Evolutionary conservation across 2,113 vertebrate genomes (phyloP), one percentile per base, ranked within the genome.

Genomic region (Bettongia penicillata): DNA sequence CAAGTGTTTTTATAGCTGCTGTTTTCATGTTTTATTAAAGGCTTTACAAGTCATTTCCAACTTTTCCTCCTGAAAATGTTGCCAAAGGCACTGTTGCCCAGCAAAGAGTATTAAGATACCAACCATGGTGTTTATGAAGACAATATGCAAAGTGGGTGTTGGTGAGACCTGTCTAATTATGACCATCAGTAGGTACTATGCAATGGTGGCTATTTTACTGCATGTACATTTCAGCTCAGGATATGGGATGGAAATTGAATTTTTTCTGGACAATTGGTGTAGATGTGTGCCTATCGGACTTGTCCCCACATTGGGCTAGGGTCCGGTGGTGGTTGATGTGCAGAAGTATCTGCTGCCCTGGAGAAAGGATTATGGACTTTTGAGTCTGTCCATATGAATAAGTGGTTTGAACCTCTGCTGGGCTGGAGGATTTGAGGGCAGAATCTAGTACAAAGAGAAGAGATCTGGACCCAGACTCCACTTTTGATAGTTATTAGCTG

Each of bases 1-100:
- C 23, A n/a, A 96, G 93, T 52, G 53, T 61, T n/a, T 94, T 94
- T 91, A 94, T 91, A 51, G n/a, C 50, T 93, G 53, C 25, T 95
- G 0, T 94, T 57, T 61, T 90, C 28, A 31, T 77, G 53, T 95
- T 94, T 77, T 11, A 14, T 94, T 90, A 93, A 95, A 11, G 1
- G 1, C 93, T 98, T 95, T 68, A 47, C 53, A 47, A 43, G 50
- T 51, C 92, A 25, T 50, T 55, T 31, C 43, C 22, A 24, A 49
- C 25, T 10, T 61, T 96, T 77, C 92, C 92, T 89, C 19, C 7
- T 84, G 94, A 95, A 55, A 61, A 91, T 43, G 22, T 53, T 93
- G 68, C 49, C 91, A 94, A 50, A 93, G 93, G 51, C 91, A 91
- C 91, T 95, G 91, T 22, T 5, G 8, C 47, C 57, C 9, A 95